phyloP scores from a whole-genome alignment of 2,113 vertebrate genomes.

The Pygoscelis antarcticus region DNA sequence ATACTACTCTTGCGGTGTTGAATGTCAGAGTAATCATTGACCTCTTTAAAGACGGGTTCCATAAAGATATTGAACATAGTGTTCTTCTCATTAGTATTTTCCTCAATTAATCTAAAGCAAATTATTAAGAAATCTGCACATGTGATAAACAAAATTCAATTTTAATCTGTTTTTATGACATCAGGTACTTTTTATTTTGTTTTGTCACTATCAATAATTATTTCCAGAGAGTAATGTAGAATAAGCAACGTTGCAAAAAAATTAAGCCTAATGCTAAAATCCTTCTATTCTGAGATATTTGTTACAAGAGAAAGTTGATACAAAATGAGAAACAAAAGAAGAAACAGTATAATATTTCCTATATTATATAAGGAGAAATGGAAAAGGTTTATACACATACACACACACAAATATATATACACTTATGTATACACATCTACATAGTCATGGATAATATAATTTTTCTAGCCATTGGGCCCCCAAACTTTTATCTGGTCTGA shows the following conservation, averaged over 20 bases:
- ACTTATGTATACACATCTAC: background rate
- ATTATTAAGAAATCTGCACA: background rate
- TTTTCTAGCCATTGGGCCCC: background rate
- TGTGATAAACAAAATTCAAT: background rate
- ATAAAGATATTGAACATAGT: accelerated
- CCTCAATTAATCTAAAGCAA: background rate
- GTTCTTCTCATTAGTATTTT: background rate
- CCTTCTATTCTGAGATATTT: background rate
- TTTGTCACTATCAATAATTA: background rate
- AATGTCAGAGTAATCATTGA: background rate
- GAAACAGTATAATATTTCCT: background rate
- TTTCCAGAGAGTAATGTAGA: background rate
- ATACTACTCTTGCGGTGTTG: background rate
- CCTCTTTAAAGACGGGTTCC: background rate
- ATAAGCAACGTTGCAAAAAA: background rate
- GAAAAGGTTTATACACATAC: background rate
- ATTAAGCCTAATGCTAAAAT: background rate
- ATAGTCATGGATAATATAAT: accelerated
- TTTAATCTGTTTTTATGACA: background rate
- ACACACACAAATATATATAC: accelerated
- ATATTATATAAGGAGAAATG: background rate
- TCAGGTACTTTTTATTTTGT: background rate
- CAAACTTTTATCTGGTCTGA: background rate
- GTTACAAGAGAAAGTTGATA: background rate
- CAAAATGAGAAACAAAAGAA: background rate